These are phyloP conservation scores for Lordiphosa collinella DNA, from an alignment of 1,140 invertebrate species.

Conservation along the genomic window DNA sequence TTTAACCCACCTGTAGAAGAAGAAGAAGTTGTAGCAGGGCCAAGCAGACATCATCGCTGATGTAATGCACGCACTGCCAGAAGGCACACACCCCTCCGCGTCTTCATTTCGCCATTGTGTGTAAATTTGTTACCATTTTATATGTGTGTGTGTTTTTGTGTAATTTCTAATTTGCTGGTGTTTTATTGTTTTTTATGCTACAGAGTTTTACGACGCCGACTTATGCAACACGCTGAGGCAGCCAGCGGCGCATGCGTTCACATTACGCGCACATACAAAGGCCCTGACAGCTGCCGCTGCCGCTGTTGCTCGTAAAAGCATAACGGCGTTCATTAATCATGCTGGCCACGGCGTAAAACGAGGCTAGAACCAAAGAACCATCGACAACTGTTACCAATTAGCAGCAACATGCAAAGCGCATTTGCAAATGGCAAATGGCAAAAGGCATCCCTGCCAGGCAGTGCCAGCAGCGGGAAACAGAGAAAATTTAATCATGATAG, in stretches of 20 bases:
- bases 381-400: slow-evolving; percentile 76
- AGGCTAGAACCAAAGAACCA: slow-evolving; percentile 35
- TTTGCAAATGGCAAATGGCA: slow-evolving; percentile 42
- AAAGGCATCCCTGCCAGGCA: slow-evolving; percentile 18
- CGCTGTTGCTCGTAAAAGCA: slow-evolving; percentile 52
- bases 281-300: slow-evolving; percentile 34
- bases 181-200: slow-evolving; percentile 69
- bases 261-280: slow-evolving; percentile 49
- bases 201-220: slow-evolving; percentile 50
- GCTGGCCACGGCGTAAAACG: slow-evolving; percentile 37
- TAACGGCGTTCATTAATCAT: slow-evolving; percentile 74
- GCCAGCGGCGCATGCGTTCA: slow-evolving; percentile 58
- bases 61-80: slow-evolving; percentile 62
- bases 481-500: neutral
- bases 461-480: neutral
- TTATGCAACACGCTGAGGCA: slow-evolving; percentile 49
- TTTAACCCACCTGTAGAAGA: slow-evolving; percentile 57
- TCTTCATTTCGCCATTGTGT: slow-evolving; percentile 48
- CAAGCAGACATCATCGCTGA: slow-evolving; percentile 36
- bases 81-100: slow-evolving; percentile 37
- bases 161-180: slow-evolving; percentile 76
- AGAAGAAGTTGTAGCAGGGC: slow-evolving; percentile 20
- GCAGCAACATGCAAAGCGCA: slow-evolving; percentile 74
- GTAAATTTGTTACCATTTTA: slow-evolving; percentile 75
- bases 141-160: slow-evolving; percentile 14